Evolutionary conservation across 2,113 vertebrate species (phyloP).

Genomic region (Columba janthina): DNA sequence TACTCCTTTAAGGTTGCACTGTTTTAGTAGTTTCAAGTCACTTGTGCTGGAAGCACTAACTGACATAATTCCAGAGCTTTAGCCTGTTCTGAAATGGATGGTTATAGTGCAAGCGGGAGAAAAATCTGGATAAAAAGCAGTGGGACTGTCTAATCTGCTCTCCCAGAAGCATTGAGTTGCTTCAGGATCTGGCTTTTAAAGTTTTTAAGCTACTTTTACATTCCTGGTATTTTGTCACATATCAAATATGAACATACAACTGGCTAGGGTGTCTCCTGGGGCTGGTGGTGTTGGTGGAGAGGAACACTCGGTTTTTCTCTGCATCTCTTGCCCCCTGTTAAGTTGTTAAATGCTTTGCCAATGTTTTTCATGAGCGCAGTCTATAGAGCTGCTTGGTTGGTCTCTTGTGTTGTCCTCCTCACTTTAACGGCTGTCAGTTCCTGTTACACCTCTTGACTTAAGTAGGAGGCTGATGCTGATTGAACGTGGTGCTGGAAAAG

Average conservation of each 20-base stretch:
- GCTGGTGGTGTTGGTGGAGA: neutral
- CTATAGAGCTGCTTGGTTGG: slow-evolving; percentile 16
- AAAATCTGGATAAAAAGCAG: neutral
- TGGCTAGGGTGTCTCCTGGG: slow-evolving; percentile 46
- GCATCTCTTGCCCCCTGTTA: neutral
- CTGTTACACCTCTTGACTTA: slow-evolving; percentile 48
- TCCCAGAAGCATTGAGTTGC: neutral
- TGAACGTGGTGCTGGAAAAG: slow-evolving; percentile 65
- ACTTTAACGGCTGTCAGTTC: slow-evolving; percentile 58
- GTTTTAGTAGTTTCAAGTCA: neutral
- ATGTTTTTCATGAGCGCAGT: neutral
- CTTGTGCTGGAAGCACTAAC: neutral
- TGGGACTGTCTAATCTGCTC: neutral
- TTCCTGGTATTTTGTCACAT: slow-evolving; percentile 9
- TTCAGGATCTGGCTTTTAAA: slow-evolving; percentile 13
- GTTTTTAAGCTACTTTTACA: slow-evolving; percentile 50
- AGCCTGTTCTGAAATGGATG: neutral
- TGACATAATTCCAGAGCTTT: neutral
- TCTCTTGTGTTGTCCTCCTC: slow-evolving; percentile 4
- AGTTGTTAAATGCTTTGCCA: neutral
- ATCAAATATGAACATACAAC: neutral
- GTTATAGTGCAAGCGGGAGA: neutral
- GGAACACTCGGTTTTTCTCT: neutral
- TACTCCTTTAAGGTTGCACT: slow-evolving; percentile 4
- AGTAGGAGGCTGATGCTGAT: neutral